A percentile compares a stretch with the other conserved stretches of the same genome.
phyloP scores from a whole-genome alignment of 2,113 vertebrate genomes.

The Melanostigma gelatinosum region DNA sequence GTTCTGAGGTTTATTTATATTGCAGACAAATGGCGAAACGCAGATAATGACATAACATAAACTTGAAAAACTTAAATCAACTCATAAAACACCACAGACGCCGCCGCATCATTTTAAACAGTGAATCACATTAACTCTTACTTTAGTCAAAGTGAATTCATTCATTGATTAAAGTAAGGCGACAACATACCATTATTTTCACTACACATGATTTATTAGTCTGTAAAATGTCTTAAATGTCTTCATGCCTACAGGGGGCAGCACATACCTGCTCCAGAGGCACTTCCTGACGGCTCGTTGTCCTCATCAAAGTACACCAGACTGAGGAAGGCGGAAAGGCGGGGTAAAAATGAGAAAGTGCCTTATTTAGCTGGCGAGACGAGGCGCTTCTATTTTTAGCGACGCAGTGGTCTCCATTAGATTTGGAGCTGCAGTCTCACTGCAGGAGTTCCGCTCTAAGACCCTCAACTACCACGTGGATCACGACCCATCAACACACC shows the following conservation, averaged over 20 bases:
- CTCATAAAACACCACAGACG: too few species aligned
- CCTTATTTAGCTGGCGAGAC: slow-evolving; percentile 8
- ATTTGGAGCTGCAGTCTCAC: slow-evolving; percentile 14
- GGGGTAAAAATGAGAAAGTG: slow-evolving; percentile 2
- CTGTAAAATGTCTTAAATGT: too few species aligned
- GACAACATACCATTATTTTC: not conserved
- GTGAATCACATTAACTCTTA: not conserved
- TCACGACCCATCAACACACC: not conserved
- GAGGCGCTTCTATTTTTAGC: slow-evolving; percentile 32
- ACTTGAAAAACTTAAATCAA: too few species aligned
- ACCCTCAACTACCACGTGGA: not conserved
- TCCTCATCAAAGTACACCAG: slow-evolving; percentile 85
- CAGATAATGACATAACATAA: too few species aligned
- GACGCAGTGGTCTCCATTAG: slow-evolving; percentile 1
- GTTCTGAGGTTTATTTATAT: not conserved
- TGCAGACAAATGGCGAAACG: not conserved
- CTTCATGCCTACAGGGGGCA: slow-evolving; percentile 31
- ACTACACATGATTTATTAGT: not conserved
- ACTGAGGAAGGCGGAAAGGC: slow-evolving; percentile 58
- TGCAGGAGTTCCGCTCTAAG: not conserved
- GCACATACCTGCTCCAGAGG: slow-evolving; percentile 76
- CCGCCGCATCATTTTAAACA: not conserved
- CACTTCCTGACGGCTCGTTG: slow-evolving; percentile 63
- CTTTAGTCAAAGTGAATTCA: not conserved
- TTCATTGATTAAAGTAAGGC: too few species aligned